Evolutionary conservation across 2,888 invertebrate genomes (phyloP), one percentile per base, ranked within the genome.

Genomic region (Lasioglossum malachurum): DNA sequence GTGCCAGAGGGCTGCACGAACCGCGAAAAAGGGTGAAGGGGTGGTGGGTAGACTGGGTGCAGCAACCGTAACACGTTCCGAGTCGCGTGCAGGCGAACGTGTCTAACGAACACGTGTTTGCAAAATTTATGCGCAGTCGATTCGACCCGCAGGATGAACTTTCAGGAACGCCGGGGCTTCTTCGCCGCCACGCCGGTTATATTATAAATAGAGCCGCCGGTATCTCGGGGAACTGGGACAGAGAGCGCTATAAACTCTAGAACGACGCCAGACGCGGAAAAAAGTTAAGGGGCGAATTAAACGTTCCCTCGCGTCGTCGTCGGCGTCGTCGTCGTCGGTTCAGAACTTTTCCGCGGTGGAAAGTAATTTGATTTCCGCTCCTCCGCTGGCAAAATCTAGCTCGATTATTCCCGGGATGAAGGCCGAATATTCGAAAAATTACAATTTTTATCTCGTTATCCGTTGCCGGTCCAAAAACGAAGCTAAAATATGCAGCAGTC

Each of bases 241-340:
- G 53, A 53, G 53, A 27, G 27, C 41, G 46, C 57, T 35, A 16
- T 80, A 38, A 74, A 80, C 27, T 75, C 46, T 3, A 46, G 23
- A 80, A 69, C 74, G 82, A 75, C 74, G 46, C 35, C 69, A 57
- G 69, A 57, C 31, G 23, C 49, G 73, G 49, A 73, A 75, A 75
- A 75, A 75, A 38, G 69, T 83, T 74, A 74, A 38, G 67, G 44
- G 74, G 57, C 27, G 53, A 80, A 74, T 82, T 79, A 80, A 82
- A 69, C 60, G 60, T 60, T 60, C 23, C 82, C n/a, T 69, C 19
- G 27, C 57, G 71, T 57, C 69, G 67, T 38, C 74, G 44, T n/a
- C n/a, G 27, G 31, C 31, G 31, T 31, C 57, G 71, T 57, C 69
- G 67, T 38, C 74, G 44, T n/a, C n/a, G 27, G n/a, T 27, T n/a